phyloP scores from a whole-genome alignment of 2,797 vertebrate genomes.

The Halcyon chelicuti region DNA sequence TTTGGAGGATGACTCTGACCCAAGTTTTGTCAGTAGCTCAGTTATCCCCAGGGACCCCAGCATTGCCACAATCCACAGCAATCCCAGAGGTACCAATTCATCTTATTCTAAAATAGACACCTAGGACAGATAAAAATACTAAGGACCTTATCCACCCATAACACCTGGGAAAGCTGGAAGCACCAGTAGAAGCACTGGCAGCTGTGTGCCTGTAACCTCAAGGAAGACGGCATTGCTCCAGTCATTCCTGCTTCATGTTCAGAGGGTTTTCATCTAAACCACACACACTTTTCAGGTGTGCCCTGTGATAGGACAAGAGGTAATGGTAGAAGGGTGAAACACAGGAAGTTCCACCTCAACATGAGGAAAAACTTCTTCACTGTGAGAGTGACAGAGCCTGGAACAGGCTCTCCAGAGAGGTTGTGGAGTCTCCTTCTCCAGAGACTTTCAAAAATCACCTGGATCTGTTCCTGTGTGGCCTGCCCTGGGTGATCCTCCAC shows the following conservation, averaged over 20 bases:
- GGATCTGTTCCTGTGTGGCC: too few relatives aligned
- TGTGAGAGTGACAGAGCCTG: too few relatives aligned
- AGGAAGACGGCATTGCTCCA: not conserved
- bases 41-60: not conserved
- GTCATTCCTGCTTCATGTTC: not conserved
- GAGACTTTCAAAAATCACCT: too few relatives aligned
- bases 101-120: not conserved
- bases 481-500: too few relatives aligned
- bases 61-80: not conserved
- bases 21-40: not conserved
- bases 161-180: not conserved
- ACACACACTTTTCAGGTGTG: too few relatives aligned
- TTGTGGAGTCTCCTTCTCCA: too few relatives aligned
- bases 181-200: not conserved
- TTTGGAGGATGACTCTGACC: not conserved
- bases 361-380: too few relatives aligned
- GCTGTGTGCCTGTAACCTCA: not conserved
- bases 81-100: not conserved
- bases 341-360: too few relatives aligned
- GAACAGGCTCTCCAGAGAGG: too few relatives aligned
- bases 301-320: too few relatives aligned
- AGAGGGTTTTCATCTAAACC: not conserved
- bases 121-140: not conserved
- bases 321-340: too few relatives aligned
- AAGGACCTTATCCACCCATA: not conserved